Percentiles rank a stretch among this genome's conserved stretches.
Evolutionary conservation across 2,888 invertebrate genomes (phyloP).

Genomic region (Chelonus formosanus): DNA sequence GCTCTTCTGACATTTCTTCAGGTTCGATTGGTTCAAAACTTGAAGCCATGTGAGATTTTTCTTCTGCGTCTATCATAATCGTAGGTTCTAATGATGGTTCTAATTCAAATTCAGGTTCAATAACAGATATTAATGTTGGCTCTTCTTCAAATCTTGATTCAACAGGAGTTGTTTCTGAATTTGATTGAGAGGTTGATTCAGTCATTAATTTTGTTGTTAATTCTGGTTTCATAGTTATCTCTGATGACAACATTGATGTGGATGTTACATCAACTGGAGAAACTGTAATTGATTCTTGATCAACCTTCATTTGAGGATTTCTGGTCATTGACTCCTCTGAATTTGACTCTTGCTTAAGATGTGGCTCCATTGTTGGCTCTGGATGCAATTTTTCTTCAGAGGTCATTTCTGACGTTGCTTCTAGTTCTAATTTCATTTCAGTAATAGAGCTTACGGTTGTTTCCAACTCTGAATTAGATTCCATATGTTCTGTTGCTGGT

Average conservation of each 20-base stretch:
- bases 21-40: no score
- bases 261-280: constrained; percentile 41
- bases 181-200: constrained; percentile 43
- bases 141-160: constrained; percentile 51
- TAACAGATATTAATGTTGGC: constrained; percentile 48
- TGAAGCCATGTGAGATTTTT: constrained; percentile 14
- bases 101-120: constrained; percentile 46
- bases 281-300: constrained; percentile 41
- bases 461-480: constrained; percentile 40
- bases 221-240: constrained; percentile 32
- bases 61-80: constrained; percentile 45
- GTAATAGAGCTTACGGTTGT: constrained; percentile 41
- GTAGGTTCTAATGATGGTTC: constrained; percentile 42
- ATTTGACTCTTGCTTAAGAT: constrained; percentile 45
- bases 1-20: no score
- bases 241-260: no score
- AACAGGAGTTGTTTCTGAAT: constrained; percentile 47
- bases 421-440: constrained; percentile 51
- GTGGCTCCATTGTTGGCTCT: constrained; percentile 45
- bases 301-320: constrained; percentile 55
- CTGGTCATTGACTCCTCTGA: constrained; percentile 36
- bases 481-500: constrained; percentile 38
- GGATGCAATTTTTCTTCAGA: no score
- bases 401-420: constrained; percentile 30
- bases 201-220: constrained; percentile 39